phyloP scores from a whole-genome alignment of 2,113 vertebrate species.

The Regulus satrapa region DNA sequence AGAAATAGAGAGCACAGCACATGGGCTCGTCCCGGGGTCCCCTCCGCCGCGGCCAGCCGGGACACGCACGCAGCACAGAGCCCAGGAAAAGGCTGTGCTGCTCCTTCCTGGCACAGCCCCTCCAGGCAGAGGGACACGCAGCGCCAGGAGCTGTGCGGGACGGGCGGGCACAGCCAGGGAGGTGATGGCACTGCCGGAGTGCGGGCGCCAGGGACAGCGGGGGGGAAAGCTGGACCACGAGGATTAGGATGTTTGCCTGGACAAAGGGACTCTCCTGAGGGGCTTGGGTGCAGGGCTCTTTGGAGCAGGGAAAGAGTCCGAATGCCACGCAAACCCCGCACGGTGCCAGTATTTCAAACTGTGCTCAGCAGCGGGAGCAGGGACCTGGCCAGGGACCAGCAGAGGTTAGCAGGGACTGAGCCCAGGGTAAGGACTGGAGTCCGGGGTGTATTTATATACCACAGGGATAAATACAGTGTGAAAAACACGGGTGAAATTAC shows the following conservation, averaged over 20 bases:
- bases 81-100: background rate
- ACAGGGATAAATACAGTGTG: background rate
- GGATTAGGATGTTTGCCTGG: background rate
- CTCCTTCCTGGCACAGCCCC: background rate
- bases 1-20: background rate
- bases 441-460: background rate
- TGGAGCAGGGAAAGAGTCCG: too few relatives aligned
- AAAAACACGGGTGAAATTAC: background rate
- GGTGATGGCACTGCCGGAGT: accelerated
- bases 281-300: background rate
- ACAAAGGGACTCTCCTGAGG: background rate
- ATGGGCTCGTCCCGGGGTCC: background rate
- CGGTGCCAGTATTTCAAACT: accelerated
- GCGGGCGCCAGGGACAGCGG: accelerated
- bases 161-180: accelerated
- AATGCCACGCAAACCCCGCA: background rate
- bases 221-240: background rate
- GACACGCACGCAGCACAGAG: background rate
- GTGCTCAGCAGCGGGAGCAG: background rate
- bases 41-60: background rate
- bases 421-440: background rate
- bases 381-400: background rate
- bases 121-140: background rate
- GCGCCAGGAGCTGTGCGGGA: background rate
- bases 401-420: background rate